Evolutionary conservation across 2,797 vertebrate genomes (phyloP).

Genomic region (Columba guinea): DNA sequence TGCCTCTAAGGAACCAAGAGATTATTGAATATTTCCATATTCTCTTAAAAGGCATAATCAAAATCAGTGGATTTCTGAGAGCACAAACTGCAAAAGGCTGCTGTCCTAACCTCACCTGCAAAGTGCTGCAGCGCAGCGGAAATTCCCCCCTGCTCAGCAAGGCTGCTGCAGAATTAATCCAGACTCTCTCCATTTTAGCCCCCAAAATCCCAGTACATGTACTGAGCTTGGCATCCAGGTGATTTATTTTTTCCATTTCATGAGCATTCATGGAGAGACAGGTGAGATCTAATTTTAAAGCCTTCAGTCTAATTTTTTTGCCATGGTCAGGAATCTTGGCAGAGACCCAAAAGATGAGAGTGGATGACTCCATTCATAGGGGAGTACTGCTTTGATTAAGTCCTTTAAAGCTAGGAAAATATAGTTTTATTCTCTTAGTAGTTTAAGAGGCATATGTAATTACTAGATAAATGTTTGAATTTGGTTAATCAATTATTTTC

Average conservation of each 20-base stretch:
- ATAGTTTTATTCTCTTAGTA: background rate
- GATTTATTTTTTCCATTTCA: background rate
- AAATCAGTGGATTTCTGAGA: background rate
- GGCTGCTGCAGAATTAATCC: background rate
- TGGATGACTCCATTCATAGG: background rate
- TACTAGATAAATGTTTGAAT: background rate
- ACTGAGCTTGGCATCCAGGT: background rate
- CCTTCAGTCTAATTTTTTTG: background rate
- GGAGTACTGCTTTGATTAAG: background rate
- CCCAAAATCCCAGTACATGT: background rate
- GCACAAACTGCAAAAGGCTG: background rate
- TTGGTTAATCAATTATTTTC: background rate
- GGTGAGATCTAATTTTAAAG: slow-evolving; percentile 23
- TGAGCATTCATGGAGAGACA: background rate
- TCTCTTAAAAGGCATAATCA: background rate
- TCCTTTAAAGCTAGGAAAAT: background rate
- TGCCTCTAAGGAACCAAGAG: background rate
- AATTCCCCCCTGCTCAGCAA: background rate
- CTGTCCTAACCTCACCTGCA: background rate
- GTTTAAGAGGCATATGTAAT: background rate
- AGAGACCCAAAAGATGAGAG: background rate
- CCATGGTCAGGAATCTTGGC: background rate
- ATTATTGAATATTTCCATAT: background rate
- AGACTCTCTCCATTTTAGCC: background rate
- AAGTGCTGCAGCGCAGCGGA: background rate